Conservation (phyloP, 2,888 invertebrate species). For the Leucophenga maculata region DNA sequence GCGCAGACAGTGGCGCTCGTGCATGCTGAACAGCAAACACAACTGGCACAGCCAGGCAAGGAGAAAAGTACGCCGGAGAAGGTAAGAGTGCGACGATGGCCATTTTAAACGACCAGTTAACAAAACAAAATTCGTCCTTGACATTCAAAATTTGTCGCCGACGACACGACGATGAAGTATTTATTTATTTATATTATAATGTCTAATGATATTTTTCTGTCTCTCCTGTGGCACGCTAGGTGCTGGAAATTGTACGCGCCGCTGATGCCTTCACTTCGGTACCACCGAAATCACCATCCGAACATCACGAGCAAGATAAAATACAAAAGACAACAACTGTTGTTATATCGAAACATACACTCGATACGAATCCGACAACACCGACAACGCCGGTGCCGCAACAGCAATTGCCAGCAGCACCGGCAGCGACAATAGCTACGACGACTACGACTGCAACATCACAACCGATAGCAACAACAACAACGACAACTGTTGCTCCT, state of each 20-base stretch:
- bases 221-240: slow-evolving; percentile 73
- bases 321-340: slow-evolving; percentile 90
- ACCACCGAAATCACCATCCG: slow-evolving; percentile 84
- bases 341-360: slow-evolving; percentile 93
- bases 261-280: slow-evolving; percentile 74
- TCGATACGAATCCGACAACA: slow-evolving; percentile 75
- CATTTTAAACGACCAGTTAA: no score
- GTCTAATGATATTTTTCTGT: slow-evolving; percentile 31
- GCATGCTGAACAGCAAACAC: slow-evolving; percentile 55
- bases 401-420: slow-evolving; percentile 13
- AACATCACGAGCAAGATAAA: slow-evolving; percentile 75
- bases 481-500: slow-evolving; percentile 23
- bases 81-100: slow-evolving; percentile 59
- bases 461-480: slow-evolving; percentile 35
- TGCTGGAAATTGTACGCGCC: slow-evolving; percentile 90
- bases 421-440: slow-evolving; percentile 28
- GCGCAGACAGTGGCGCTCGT: slow-evolving; percentile 59
- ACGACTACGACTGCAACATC: slow-evolving; percentile 35
- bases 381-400: slow-evolving; percentile 59
- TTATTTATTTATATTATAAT: slow-evolving; percentile 23
- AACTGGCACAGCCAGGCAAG: slow-evolving; percentile 76
- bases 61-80: slow-evolving; percentile 89
- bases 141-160: background rate
- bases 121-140: background rate
- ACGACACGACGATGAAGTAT: no score